These are phyloP conservation scores for Spinus olivaceus DNA, from an alignment of 2,797 vertebrate species.

Conservation along the genomic window DNA sequence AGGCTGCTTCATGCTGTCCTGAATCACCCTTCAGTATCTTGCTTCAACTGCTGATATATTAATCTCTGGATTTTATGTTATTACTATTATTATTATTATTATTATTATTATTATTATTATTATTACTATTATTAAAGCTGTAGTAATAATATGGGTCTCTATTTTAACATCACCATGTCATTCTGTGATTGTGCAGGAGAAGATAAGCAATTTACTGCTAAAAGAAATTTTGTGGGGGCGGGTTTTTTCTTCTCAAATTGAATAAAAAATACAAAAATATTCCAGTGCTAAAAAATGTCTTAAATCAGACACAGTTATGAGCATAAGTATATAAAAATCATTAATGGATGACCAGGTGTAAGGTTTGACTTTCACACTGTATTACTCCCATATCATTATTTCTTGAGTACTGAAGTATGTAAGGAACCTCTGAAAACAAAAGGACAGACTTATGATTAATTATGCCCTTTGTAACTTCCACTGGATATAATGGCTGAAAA, in stretches of 20 bases:
- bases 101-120: neutral
- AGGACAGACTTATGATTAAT: neutral
- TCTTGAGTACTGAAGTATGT: neutral
- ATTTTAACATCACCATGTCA: neutral
- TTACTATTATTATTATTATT: neutral
- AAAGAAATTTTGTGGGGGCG: neutral
- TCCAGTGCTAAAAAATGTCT: neutral
- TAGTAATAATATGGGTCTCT: neutral
- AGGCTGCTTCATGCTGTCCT: neutral
- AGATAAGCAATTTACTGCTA: neutral
- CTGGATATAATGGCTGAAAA: slow-evolving; percentile 8
- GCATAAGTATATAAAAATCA: neutral
- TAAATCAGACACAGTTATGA: neutral
- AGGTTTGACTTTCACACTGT: neutral
- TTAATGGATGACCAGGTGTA: neutral
- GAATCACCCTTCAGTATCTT: neutral
- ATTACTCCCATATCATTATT: neutral
- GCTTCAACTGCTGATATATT: neutral
- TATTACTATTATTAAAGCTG: neutral
- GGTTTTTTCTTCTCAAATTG: neutral
- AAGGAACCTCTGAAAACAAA: neutral
- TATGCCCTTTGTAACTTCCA: neutral
- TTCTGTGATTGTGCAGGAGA: neutral
- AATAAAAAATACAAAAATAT: neutral
- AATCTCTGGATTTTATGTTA: neutral